Conservation (phyloP, 2,888 invertebrate genomes). For the Neoaliturus tenellus region DNA sequence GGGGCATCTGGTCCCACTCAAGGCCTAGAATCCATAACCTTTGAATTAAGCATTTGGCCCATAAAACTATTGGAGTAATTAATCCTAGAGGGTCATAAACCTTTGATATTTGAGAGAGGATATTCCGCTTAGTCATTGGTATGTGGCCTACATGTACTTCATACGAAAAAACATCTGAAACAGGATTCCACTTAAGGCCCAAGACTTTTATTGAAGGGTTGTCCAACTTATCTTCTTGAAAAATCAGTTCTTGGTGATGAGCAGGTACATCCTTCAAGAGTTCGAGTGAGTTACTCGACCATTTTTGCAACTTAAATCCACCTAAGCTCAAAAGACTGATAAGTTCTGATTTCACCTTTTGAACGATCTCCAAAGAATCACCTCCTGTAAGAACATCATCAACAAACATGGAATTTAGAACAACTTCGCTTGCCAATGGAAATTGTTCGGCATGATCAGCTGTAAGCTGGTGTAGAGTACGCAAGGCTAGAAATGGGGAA, state of each 20-base stretch:
- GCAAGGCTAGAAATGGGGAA: background rate
- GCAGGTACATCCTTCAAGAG: background rate
- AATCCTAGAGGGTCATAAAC: conserved; percentile 4
- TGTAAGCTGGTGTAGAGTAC: background rate
- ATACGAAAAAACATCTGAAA: background rate
- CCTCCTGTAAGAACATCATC: background rate
- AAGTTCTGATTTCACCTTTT: background rate
- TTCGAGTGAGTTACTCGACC: background rate
- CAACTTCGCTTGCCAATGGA: background rate
- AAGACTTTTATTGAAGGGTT: no score
- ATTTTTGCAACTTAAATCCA: background rate
- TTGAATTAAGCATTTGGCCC: background rate
- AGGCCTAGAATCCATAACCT: conserved; percentile 5
- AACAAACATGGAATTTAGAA: background rate
- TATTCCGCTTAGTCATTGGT: background rate
- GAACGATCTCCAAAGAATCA: background rate
- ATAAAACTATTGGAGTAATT: background rate
- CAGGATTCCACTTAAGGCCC: no score
- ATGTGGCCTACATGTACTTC: background rate
- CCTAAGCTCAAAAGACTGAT: background rate
- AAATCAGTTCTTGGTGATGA: background rate
- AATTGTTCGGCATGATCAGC: background rate
- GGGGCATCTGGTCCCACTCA: background rate
- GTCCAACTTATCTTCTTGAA: background rate
- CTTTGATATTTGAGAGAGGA: background rate